Evolutionary conservation across 2,113 vertebrate genomes (phyloP), one percentile per base, ranked within the genome.

Genomic region (Malurus alboscapulatus): DNA sequence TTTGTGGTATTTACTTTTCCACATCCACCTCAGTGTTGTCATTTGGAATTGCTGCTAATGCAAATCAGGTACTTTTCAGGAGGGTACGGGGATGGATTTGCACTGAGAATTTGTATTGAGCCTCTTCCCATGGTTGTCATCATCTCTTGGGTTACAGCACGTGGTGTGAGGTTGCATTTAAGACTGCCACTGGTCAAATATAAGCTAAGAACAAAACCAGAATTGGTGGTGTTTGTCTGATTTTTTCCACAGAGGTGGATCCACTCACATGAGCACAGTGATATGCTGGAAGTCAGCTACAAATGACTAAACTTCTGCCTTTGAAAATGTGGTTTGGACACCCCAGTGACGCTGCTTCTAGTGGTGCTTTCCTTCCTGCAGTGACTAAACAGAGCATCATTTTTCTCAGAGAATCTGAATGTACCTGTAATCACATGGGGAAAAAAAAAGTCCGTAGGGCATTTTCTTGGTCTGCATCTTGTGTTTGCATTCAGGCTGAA

Each of bases 401-500:
- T 93, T 92, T 95, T 94, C 87, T 95, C 93, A 92, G 76, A 94
- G 90, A 91, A 90, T 88, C 90, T 95, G 72, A 94, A 36, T 74
- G 75, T 86, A 73, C 45, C 75, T 88, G 26, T 59, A 88, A 86
- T 93, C 95, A 93, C 93, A 77, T 78, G 93, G 65, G 7, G 7
- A 8, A 8, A 34, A 72, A 86, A 92, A 91, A 87, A 17, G 1
- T 87, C 93, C 42, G 0, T 9, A 92, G 89, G 68, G 34, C 78
- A 76, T 95, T 95, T 96, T 90, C 89, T 94, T 94, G 93, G 76
- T 85, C 8, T 17, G 77, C 44, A 40, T 81, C 78, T 94, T 59
- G 7, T 85, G 75, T 88, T 86, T 95, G 81, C 94, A 92, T 65
- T 96, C 87, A 87, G 89, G 95, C 95, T 95, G 96, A 96, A 94